A percentile compares a stretch with the other conserved stretches of the same genome.
Conservation (phyloP, 1,140 invertebrate species). For the Drosophila kanapiae region DNA sequence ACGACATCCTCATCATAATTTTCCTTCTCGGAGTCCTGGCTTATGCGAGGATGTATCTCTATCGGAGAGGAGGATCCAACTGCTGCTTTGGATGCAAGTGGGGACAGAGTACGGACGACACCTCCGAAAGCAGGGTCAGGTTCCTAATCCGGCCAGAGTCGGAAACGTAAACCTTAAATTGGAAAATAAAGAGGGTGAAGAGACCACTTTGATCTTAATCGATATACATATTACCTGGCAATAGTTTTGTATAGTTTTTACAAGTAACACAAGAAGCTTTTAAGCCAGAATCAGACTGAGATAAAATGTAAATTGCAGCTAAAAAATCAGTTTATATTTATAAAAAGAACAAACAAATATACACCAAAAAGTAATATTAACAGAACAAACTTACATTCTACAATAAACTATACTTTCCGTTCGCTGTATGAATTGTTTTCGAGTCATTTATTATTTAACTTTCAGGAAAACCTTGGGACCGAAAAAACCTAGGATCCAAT, state of each 20-base stretch:
- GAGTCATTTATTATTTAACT: background rate
- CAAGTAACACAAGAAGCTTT: background rate
- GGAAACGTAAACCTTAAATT: background rate
- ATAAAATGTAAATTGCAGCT: too few species aligned
- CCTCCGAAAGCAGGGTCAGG: background rate
- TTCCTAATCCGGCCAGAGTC: constrained; percentile 7
- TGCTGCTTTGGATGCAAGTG: constrained; percentile 32
- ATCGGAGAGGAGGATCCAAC: constrained; percentile 5
- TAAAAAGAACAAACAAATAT: background rate
- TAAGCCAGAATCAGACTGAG: too few species aligned
- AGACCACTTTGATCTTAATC: background rate
- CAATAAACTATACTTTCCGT: background rate
- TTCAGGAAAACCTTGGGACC: background rate
- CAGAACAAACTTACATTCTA: background rate
- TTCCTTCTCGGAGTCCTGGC: constrained; percentile 13
- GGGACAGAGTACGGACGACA: background rate
- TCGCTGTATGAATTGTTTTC: too few species aligned
- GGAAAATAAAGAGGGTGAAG: too few species aligned
- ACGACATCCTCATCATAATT: constrained; percentile 20
- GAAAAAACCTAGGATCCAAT: background rate
- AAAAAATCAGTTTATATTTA: too few species aligned
- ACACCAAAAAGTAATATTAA: background rate
- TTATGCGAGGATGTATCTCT: constrained; percentile 16
- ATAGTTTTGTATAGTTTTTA: background rate
- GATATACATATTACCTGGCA: background rate